Base-by-base conservation (phyloP, 2,797 vertebrate genomes). In the Sternotherus odoratus region DNA sequence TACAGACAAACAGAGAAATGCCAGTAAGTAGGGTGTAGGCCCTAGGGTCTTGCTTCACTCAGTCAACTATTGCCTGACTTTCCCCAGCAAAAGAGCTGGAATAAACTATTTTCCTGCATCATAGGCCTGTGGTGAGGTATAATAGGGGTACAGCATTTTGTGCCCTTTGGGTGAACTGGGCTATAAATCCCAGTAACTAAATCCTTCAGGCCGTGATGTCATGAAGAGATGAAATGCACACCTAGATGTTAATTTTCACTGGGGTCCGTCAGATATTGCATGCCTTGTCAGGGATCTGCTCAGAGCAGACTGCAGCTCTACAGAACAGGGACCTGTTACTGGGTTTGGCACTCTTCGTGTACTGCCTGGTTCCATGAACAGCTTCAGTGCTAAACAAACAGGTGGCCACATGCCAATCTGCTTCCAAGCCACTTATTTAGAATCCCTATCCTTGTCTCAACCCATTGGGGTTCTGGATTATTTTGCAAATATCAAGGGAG, bases 151-250 rank as follows among this genome's bases (percentile, higher is more conserved):
- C 87, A 94, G 50, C 80, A 90, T 85, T 92, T 57, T 91, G 86
- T 93, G 95, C 94, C 95, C 96, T 97, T 96, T 96, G 82, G 69
- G 87, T 84, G 87, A 86, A 96, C 95, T 95, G 93, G 96, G 87
- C 90, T 88, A 96, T 94, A 92, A 91, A 96, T 95, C 28, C 84
- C 96, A 91, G 96, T 95, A 96, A 96, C 96, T 97, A 97, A 96
- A 96, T 96, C 95, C 93, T 96, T 94, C 94, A 93, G 90, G 93
- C 94, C 95, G 84, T 87, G 95, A 97, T 96, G 96, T 97, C 96
- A 97, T 97, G 96, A 97, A 94, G 89, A 96, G 95, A 97, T 96
- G 95, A 97, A 92, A 95, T 90, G 94, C 93, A 96, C 95, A 96
- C 96, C 96, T 97, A 95, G 9, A 89, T 96, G 6, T 63, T n/a